Evolutionary conservation across 1,140 invertebrate genomes (phyloP).

Genomic region (Drosophila baimaii): DNA sequence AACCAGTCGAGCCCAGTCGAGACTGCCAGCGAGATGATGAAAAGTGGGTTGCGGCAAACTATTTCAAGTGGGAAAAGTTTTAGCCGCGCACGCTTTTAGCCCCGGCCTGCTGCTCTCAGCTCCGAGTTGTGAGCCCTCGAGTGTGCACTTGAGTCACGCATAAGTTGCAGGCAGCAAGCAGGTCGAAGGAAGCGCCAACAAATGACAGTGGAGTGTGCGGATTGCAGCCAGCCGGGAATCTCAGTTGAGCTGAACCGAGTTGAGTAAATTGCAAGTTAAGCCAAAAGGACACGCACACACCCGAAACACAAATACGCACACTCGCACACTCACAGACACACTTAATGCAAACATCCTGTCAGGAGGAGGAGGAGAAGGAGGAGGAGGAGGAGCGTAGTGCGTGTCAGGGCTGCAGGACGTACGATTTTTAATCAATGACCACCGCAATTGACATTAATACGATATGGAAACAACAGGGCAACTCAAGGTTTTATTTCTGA

Average conservation of each 20-base stretch:
- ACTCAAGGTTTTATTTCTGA: neutral
- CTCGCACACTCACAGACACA: neutral
- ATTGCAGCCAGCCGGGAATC: slow-evolving; percentile 21
- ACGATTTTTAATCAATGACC: slow-evolving; percentile 42
- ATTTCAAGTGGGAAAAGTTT: slow-evolving; percentile 81
- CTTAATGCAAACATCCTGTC: slow-evolving; percentile 13
- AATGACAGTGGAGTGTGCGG: slow-evolving; percentile 62
- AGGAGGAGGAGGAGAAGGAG: slow-evolving; percentile 2
- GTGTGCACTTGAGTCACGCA: slow-evolving; percentile 80
- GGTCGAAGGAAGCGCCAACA: slow-evolving; percentile 74
- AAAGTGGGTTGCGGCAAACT: slow-evolving; percentile 64
- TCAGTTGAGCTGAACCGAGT: slow-evolving; percentile 9
- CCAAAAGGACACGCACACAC: slow-evolving; percentile 72
- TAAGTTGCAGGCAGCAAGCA: slow-evolving; percentile 75
- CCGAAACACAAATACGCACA: slow-evolving; percentile 27
- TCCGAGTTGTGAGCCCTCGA: slow-evolving; percentile 59
- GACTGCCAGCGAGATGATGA: slow-evolving; percentile 9
- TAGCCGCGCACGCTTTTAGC: slow-evolving; percentile 77
- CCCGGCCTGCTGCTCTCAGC: slow-evolving; percentile 19
- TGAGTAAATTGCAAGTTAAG: slow-evolving; percentile 76
- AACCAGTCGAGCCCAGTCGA: neutral
- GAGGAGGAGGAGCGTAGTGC: slow-evolving; percentile 7
- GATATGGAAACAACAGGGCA: slow-evolving; percentile 1
- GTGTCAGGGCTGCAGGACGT: slow-evolving; percentile 46
- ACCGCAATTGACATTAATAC: slow-evolving; percentile 42